Conservation (phyloP, 2,797 vertebrate genomes). For the Molossus alvarezi region DNA sequence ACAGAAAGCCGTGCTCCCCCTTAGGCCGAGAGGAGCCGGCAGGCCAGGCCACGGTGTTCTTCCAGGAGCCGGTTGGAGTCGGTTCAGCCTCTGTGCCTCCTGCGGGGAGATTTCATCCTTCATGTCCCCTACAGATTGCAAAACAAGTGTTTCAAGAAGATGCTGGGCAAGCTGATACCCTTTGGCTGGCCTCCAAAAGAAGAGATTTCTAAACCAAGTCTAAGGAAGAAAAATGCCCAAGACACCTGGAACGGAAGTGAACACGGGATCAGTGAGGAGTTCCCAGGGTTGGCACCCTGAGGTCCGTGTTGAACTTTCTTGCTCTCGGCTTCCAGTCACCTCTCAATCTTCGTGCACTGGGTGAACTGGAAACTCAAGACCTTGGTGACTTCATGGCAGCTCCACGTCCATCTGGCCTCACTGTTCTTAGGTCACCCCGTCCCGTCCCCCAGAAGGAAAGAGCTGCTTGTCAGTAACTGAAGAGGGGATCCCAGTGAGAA, state of each 20-base stretch:
- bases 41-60: not conserved
- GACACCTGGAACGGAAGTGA: not conserved
- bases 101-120: not conserved
- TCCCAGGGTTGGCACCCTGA: not conserved
- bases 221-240: not conserved
- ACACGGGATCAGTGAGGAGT: accelerated
- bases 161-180: not conserved
- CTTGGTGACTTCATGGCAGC: not conserved
- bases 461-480: not conserved
- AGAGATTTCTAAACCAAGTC: not conserved
- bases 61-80: not conserved
- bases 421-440: not conserved
- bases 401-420: not conserved
- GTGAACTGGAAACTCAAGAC: not conserved
- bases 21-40: not conserved
- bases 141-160: not conserved
- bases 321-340: not conserved
- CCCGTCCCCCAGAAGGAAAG: not conserved
- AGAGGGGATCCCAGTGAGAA: not conserved
- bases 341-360: not conserved
- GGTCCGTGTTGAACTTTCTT: not conserved
- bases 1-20: accelerated
- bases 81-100: not conserved
- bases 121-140: not conserved
- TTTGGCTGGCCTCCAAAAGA: conserved; percentile 1